Base-by-base conservation (phyloP, 1,140 invertebrate genomes). In the Stegodyphus dumicola region DNA sequence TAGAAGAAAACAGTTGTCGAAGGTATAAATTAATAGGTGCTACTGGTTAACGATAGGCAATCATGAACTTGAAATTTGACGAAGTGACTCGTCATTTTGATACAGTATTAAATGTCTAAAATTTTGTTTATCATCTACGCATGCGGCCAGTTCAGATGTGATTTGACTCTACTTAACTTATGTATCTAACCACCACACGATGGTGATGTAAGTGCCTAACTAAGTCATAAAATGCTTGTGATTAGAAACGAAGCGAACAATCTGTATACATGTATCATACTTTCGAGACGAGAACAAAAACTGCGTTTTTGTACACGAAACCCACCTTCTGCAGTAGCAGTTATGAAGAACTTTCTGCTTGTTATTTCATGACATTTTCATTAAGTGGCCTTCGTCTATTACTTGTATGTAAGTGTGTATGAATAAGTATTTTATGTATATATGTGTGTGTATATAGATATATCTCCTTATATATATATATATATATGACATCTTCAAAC, bases 111-210 rank as follows among this genome's bases (percentile, higher is more conserved):
- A 76, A 54, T 49, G 70, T 70, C 18, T 67, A 18, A 74, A 13
- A 69, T 84, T 85, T 76, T 17, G 7, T 66, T 70, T 49, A 69
- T 56, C 17, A 64, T 76, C 60, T 70, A 85, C 15, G 7, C 64
- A 75, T n/a, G 65, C 70, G 81, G 81, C 81, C 81, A 85, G 81
- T 85, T 85, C 65, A 69, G 64, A 85, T 85, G 81, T 85, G 81
- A 85, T 85, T 75, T 54, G 15, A 69, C 49, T 60, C 70, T 77
- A 13, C 49, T 15, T 80, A 85, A 85, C 73, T 85, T 83, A 83
- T 83, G 60, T 75, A 49, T 83, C 54, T 73, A 75, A 60, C 70
- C 73, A 77, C 74, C 66, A 69, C 52, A 48, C 6, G 65, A 33
- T 53, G 66, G 64, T 77, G 65, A 51, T 75, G 60, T n/a, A 76